Evolutionary conservation across 2,797 vertebrate species (phyloP), one percentile per base, ranked within the genome.

Genomic region (Rhinichthys osculus): DNA sequence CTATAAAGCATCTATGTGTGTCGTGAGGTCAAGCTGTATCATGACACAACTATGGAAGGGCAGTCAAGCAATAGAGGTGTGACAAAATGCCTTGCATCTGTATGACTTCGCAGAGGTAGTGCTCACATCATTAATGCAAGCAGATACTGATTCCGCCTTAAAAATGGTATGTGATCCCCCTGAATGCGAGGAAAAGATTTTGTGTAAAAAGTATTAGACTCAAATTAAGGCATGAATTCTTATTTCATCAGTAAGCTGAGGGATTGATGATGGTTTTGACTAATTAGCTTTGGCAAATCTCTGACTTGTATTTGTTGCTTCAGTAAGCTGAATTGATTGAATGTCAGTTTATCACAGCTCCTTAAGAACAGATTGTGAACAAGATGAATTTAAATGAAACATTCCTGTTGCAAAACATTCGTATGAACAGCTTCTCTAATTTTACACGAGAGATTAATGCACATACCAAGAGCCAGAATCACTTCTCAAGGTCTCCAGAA

Each of bases 241-340:
- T 79, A 69, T 69, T 77, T 78, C 40, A 57, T 78, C n/a, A 33
- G 73, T 54, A 54, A 44, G 11, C 73, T 11, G 16, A 40, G 64
- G 50, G 76, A 69, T 23, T 52, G 82, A 52, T 16, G 17, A 71
- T 42, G 52, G 38, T 62, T 82, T 44, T 62, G 52, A 82, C 69
- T 82, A 71, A 84, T 77, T 67, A 30, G 44, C 62, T 67, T 77
- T 77, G 82, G 82, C 62, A 54, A 84, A 84, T 54, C 27, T 59
- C 74, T 69, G 64, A 57, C 64, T 84, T 14, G 33, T 70, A 77
- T 57, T 57, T 78, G 66, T 78, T 78, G 66, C 83, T 78, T 78
- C 74, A 78, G 64, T 78, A 70, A 50, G 50, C 38, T 85, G 33
- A 72, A 79, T 71, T 79, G 67, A 85, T 85, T 85, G 42, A 85